Conservation (phyloP, 2,888 invertebrate genomes). For the Archips xylosteana region DNA sequence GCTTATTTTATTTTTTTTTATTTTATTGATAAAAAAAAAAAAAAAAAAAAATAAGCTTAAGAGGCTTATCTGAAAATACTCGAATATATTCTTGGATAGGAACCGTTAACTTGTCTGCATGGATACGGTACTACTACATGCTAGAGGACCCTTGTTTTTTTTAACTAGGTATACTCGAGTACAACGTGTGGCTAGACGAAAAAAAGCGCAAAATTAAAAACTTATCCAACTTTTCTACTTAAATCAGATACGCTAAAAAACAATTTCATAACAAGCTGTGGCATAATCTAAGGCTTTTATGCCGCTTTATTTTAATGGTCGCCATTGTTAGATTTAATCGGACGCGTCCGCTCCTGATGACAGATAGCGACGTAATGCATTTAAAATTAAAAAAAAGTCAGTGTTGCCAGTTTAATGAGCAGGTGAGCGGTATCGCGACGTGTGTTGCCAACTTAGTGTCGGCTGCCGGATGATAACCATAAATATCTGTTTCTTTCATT, state of each 20-base stretch:
- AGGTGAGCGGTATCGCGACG: constrained; percentile 39
- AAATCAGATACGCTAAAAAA: constrained; percentile 1
- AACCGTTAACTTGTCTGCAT: too few species aligned
- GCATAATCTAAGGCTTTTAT: constrained; percentile 29
- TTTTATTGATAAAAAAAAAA: too few species aligned
- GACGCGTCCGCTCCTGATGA: constrained; percentile 37
- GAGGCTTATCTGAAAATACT: too few species aligned
- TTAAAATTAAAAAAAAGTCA: constrained; percentile 25
- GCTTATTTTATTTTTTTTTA: too few species aligned
- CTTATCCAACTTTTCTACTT: neutral
- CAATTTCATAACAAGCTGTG: constrained; percentile 5
- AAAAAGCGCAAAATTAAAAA: neutral
- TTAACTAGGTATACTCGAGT: too few species aligned
- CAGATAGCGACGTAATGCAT: constrained; percentile 41
- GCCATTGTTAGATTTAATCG: constrained; percentile 38
- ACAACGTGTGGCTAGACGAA: neutral
- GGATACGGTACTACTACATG: too few species aligned
- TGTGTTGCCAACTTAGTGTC: constrained; percentile 40
- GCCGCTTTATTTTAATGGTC: constrained; percentile 21
- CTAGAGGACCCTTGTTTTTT: too few species aligned
- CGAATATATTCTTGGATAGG: too few species aligned
- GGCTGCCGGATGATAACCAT: constrained; percentile 34
- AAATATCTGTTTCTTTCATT: constrained; percentile 33
- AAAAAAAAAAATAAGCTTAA: too few species aligned
- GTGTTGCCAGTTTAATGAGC: constrained; percentile 42